Evolutionary conservation across 2,797 vertebrate species (phyloP), one percentile per base, ranked within the genome.

Genomic region (Enteromius argenteus): DNA sequence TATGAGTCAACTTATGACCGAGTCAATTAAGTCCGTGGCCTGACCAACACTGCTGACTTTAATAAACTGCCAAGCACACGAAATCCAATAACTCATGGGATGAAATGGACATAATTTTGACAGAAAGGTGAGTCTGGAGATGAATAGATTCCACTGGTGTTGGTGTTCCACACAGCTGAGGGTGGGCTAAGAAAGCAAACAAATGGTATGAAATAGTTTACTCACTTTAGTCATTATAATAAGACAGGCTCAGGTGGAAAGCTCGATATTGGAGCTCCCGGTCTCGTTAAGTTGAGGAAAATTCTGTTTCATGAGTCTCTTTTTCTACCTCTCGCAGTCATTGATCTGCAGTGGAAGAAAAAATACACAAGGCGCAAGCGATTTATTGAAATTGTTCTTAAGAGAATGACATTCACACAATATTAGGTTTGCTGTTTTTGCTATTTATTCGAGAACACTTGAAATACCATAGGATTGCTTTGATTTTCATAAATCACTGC

Each of bases 1-100:
- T 94, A 94, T 94, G 94, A 94, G 93, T 92, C 86, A 90, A 90
- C 89, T 92, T 91, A 91, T 89, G 89, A 89, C 89, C 60, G 85
- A 93, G 93, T 94, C 94, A 94, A 88, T 91, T 89, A 92, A 92
- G 90, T 92, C 82, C 75, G 88, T 88, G 85, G 89, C 87, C 89
- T 89, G 89, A 92, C 91, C 93, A 92, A 87, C 91, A 60, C 84
- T 86, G 90, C 89, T 86, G 88, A 53, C 89, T 91, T 93, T 93
- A 94, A 95, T 94, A 92, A 94, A 94, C 84, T 93, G 90, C 87
- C 87, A 66, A 19, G 84, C 83, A 80, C 91, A 86, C 91, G 89
- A 86, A 91, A 89, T 89, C 89, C 92, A 91, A 91, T 93, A 92
- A 92, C 84, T 90, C 91, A 87, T 79, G 27, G 58, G 42, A 88